Base-by-base conservation (phyloP, 2,888 invertebrate species). In the Griposia aprilina region DNA sequence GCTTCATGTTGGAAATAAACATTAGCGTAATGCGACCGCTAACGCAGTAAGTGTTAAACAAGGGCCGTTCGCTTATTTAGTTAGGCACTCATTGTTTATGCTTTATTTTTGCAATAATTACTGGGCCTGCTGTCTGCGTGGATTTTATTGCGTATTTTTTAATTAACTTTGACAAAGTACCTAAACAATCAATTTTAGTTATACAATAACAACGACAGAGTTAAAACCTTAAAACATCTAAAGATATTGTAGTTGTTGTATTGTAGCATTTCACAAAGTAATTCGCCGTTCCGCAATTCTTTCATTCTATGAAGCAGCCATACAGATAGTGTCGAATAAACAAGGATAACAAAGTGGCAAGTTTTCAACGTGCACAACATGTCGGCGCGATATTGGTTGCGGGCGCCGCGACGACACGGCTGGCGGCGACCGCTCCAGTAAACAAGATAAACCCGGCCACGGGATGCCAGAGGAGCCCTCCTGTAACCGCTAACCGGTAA, bases 1-100 rank as follows among this genome's bases (percentile, higher is more conserved):
- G 95, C 94, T 92, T 91, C 94, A 91, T 93, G 94, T 92, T 91
- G 91, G 90, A 94, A 94, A 95, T 95, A 95, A 96, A 96, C 95
- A 96, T 95, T 94, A 94, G 91, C 92, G 91, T 95, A 94, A 96
- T 94, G 93, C 90, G 90, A 91, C 92, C 92, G 93, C 93, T 91
- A 93, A 94, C 93, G 91, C 91, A 93, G 92, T 94, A 92, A 94
- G 91, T 92, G 92, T 91, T 91, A 91, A 93, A 93, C 92, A 93
- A 90, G 86, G 88, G 74, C 84, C 82, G 78, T 85, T 87, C 81
- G 84, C 76, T 88, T 91, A 91, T 90, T 92, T 91, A 84, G 88
- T 89, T 88, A 90, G 90, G 90, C 73, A 76, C 74, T 68, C 78
- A 76, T 85, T 82, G 79, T 82, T 80, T 82, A 78, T 84, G 73